These are phyloP conservation scores for Danio jaintianensis DNA, from an alignment of 2,797 vertebrate genomes.

Conservation along the genomic window DNA sequence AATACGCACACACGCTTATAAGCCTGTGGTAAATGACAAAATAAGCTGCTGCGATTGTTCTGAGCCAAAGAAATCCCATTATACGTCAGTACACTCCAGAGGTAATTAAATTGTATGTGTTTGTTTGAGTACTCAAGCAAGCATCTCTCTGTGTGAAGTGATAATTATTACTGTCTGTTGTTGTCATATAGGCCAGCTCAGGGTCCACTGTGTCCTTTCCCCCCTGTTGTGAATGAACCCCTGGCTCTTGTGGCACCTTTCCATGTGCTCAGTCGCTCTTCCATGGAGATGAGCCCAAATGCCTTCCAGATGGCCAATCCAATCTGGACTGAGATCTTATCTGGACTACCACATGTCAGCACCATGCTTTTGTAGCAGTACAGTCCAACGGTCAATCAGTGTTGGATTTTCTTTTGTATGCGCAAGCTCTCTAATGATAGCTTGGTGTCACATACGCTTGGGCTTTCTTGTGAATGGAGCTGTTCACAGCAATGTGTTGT, in stretches of 20 bases:
- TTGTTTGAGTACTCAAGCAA: conserved; percentile 2
- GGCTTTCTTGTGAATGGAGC: conserved; percentile 8
- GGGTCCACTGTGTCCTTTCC: conserved; percentile 47
- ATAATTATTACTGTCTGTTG: conserved; percentile 28
- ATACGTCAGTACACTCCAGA: conserved; percentile 5
- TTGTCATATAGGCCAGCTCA: conserved; percentile 15
- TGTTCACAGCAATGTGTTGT: background rate
- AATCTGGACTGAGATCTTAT: conserved; percentile 81
- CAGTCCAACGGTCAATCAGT: conserved; percentile 19
- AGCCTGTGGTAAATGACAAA: conserved; percentile 35
- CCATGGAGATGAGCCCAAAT: conserved; percentile 73
- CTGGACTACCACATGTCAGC: conserved; percentile 78
- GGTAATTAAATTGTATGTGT: background rate
- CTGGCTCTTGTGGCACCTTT: conserved; percentile 63
- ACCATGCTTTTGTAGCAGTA: conserved; percentile 51
- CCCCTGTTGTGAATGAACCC: conserved; percentile 66
- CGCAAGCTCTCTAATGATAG: conserved; percentile 28
- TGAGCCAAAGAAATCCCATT: background rate
- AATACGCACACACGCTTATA: background rate
- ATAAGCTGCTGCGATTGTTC: background rate
- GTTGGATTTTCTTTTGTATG: conserved; percentile 23
- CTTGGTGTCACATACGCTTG: background rate
- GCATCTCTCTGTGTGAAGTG: background rate
- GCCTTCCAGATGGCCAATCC: conserved; percentile 86
- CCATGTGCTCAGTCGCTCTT: conserved; percentile 66